Percentiles rank a stretch among this genome's conserved stretches.
phyloP scores from a whole-genome alignment of 2,888 invertebrate genomes.

The Parelbella ahira region DNA sequence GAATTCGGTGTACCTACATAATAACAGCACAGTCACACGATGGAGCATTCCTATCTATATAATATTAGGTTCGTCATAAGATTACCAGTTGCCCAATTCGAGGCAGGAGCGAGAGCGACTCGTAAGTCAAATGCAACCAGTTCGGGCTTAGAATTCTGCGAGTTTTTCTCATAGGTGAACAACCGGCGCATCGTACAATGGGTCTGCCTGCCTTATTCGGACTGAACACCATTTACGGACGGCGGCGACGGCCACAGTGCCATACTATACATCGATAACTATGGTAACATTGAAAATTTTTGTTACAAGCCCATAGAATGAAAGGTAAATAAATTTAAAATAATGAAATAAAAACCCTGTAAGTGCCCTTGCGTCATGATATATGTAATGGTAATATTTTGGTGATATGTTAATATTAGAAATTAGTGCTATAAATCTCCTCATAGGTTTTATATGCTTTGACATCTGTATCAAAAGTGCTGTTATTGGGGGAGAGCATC shows the following conservation, averaged over 20 bases:
- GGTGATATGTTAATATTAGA: too few species aligned
- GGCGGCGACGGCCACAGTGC: slow-evolving; percentile 30
- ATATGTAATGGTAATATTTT: too few species aligned
- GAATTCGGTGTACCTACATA: too few species aligned
- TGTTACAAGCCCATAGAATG: slow-evolving; percentile 14
- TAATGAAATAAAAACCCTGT: too few species aligned
- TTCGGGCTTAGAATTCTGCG: slow-evolving; percentile 43
- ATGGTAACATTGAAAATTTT: slow-evolving; percentile 26
- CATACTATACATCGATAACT: slow-evolving; percentile 28
- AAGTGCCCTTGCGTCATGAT: too few species aligned
- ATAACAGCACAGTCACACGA: too few species aligned
- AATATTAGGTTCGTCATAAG: too few species aligned
- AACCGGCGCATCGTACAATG: slow-evolving; percentile 61
- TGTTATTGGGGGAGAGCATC: slow-evolving; percentile 12
- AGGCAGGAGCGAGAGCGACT: slow-evolving; percentile 38
- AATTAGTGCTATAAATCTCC: too few species aligned
- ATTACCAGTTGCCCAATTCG: slow-evolving; percentile 5
- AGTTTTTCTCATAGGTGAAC: slow-evolving; percentile 65
- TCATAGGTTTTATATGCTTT: too few species aligned
- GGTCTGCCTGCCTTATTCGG: slow-evolving; percentile 68
- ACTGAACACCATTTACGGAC: slow-evolving; percentile 43
- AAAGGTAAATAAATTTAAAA: slow-evolving; percentile 2
- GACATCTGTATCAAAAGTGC: slow-evolving; percentile 13
- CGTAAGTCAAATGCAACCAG: slow-evolving; percentile 33
- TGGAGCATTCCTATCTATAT: too few species aligned